These are phyloP conservation scores for Centruroides vittatus DNA, from an alignment of 1,140 invertebrate genomes.

Conservation along the genomic window DNA sequence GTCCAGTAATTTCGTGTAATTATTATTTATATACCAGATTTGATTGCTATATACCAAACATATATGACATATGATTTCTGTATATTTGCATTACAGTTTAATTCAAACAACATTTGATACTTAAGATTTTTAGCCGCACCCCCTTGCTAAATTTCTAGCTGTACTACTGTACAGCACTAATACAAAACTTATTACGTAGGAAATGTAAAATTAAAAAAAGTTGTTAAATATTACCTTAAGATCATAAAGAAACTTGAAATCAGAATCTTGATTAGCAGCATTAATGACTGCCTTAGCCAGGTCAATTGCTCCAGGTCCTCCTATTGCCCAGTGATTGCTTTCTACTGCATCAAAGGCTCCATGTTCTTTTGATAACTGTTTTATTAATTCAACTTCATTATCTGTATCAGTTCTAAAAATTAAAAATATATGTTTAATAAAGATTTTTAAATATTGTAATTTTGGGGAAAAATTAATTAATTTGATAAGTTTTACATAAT, in stretches of 20 bases:
- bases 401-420: conserved; percentile 61
- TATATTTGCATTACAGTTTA: background rate
- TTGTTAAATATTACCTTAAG: conserved; percentile 32
- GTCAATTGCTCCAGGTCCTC: conserved; percentile 69
- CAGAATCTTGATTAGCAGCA: conserved; percentile 46
- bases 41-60: too few relatives aligned
- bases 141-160: too few relatives aligned
- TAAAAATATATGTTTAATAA: conserved; percentile 1
- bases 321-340: conserved; percentile 79
- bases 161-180: too few relatives aligned
- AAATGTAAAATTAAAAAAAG: too few relatives aligned
- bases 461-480: too few relatives aligned
- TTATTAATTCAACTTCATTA: conserved; percentile 68
- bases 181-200: too few relatives aligned
- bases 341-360: conserved; percentile 79
- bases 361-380: conserved; percentile 47
- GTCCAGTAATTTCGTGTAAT: too few relatives aligned
- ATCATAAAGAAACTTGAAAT: conserved; percentile 69
- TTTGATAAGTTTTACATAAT: too few relatives aligned
- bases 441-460: background rate
- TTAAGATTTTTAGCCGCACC: too few relatives aligned
- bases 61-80: background rate
- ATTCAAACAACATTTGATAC: too few relatives aligned
- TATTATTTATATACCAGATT: too few relatives aligned
- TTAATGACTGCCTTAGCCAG: conserved; percentile 73